Conservation (phyloP, 2,888 invertebrate species). For the Blera fallax region DNA sequence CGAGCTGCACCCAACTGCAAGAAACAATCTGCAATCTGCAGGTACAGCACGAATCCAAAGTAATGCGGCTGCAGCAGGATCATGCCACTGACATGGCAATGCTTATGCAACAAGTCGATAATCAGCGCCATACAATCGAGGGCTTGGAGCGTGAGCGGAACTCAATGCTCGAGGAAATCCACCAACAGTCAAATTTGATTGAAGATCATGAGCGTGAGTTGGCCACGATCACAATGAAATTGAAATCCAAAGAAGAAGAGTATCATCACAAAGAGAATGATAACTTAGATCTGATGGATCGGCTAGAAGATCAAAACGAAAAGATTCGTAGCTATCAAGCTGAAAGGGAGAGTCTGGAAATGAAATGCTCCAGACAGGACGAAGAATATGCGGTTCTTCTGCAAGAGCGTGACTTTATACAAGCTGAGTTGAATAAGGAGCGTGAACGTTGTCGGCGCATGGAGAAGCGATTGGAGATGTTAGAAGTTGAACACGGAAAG, state of each 20-base stretch:
- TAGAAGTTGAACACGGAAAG: conserved; percentile 92
- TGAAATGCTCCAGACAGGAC: conserved; percentile 79
- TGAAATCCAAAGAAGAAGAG: conserved; percentile 77
- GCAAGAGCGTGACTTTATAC: conserved; percentile 80
- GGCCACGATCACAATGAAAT: conserved; percentile 74
- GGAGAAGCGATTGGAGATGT: conserved; percentile 87
- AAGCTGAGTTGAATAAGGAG: conserved; percentile 84
- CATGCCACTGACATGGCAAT: conserved; percentile 78
- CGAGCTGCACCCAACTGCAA: conserved; percentile 82
- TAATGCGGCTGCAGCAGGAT: conserved; percentile 80
- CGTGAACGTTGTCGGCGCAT: conserved; percentile 88
- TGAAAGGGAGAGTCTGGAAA: conserved; percentile 75
- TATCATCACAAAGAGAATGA: conserved; percentile 75
- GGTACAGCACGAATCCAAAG: conserved; percentile 80
- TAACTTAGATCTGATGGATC: conserved; percentile 75
- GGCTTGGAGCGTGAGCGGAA: conserved; percentile 75
- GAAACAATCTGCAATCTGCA: conserved; percentile 81
- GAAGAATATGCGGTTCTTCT: conserved; percentile 80
- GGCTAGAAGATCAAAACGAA: conserved; percentile 75
- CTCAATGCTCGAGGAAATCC: conserved; percentile 77
- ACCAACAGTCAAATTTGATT: conserved; percentile 78
- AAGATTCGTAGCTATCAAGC: conserved; percentile 74
- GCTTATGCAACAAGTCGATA: conserved; percentile 77
- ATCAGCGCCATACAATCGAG: conserved; percentile 75
- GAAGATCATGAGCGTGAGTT: conserved; percentile 79